Evolutionary conservation across 92 coral and sea anemone genomes (phyloP).

Genomic region (Phenganax marumi): DNA sequence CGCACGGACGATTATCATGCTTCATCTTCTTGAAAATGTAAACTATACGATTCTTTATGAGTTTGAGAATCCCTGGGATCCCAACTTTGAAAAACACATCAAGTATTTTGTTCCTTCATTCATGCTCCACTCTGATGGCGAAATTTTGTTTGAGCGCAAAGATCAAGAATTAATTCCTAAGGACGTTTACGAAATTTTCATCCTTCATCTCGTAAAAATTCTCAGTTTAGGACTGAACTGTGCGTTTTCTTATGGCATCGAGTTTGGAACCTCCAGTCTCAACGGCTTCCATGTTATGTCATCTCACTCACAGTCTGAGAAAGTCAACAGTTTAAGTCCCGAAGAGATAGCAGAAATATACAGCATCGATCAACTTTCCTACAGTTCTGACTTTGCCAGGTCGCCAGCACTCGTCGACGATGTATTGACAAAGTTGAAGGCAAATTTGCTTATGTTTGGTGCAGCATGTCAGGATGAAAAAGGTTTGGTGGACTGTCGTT

Average conservation of each 20-base stretch:
- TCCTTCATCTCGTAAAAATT: slow-evolving; percentile 27
- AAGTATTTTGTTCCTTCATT: slow-evolving; percentile 53
- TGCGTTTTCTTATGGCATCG: slow-evolving; percentile 56
- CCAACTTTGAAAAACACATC: slow-evolving; percentile 37
- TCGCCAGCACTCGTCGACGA: slow-evolving; percentile 13
- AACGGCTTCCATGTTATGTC: slow-evolving; percentile 26
- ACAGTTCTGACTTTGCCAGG: slow-evolving; percentile 7
- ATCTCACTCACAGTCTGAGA: neutral
- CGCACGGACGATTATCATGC: slow-evolving; percentile 57
- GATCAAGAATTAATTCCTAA: neutral
- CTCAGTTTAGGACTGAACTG: slow-evolving; percentile 55
- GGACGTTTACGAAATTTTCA: slow-evolving; percentile 37
- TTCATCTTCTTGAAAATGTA: slow-evolving; percentile 54
- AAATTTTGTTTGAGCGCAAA: slow-evolving; percentile 22
- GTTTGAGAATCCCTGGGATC: slow-evolving; percentile 40
- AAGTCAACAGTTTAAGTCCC: neutral
- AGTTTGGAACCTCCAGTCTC: slow-evolving; percentile 18
- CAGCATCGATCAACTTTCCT: neutral
- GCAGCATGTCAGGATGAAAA: slow-evolving; percentile 9
- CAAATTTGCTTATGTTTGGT: neutral
- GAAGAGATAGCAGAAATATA: neutral
- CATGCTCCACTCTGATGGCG: slow-evolving; percentile 60
- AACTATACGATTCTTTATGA: slow-evolving; percentile 36
- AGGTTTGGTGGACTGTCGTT: slow-evolving; percentile 16
- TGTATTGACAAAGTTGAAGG: neutral